Conservation (phyloP, 2,888 invertebrate genomes). For the Polyommatus iphigenia region DNA sequence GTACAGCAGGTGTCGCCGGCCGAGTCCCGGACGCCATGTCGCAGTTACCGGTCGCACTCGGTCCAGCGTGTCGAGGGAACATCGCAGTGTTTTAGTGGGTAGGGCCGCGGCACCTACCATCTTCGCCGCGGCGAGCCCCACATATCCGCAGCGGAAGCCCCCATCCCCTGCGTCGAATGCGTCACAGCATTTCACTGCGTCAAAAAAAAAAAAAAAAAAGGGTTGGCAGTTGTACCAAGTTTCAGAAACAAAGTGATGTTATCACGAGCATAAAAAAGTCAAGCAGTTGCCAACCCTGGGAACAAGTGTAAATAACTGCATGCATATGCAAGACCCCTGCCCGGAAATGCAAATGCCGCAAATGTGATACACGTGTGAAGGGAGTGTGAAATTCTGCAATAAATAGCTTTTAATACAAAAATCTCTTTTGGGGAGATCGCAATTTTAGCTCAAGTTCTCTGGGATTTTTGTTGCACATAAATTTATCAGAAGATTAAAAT, state of each 20-base stretch:
- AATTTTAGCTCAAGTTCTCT: background rate
- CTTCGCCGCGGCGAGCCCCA: too few species aligned
- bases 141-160: too few species aligned
- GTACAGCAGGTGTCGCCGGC: too few species aligned
- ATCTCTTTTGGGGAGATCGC: background rate
- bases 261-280: background rate
- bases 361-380: conserved; percentile 54
- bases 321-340: conserved; percentile 22
- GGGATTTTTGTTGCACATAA: too few species aligned
- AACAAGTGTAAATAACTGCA: conserved; percentile 22
- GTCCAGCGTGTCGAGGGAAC: too few species aligned
- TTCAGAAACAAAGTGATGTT: background rate
- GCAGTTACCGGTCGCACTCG: too few species aligned
- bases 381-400: background rate
- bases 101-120: too few species aligned
- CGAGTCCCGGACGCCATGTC: too few species aligned
- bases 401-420: conserved; percentile 17
- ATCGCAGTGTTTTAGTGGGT: too few species aligned
- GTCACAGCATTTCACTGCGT: too few species aligned
- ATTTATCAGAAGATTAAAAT: background rate
- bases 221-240: background rate
- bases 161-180: too few species aligned
- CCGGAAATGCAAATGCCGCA: conserved; percentile 57
- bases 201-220: too few species aligned
- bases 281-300: conserved; percentile 1